Percentiles rank a stretch among this genome's conserved stretches.
These are phyloP conservation scores for Galeruca laticollis DNA, from an alignment of 2,888 invertebrate genomes.

Conservation along the genomic window DNA sequence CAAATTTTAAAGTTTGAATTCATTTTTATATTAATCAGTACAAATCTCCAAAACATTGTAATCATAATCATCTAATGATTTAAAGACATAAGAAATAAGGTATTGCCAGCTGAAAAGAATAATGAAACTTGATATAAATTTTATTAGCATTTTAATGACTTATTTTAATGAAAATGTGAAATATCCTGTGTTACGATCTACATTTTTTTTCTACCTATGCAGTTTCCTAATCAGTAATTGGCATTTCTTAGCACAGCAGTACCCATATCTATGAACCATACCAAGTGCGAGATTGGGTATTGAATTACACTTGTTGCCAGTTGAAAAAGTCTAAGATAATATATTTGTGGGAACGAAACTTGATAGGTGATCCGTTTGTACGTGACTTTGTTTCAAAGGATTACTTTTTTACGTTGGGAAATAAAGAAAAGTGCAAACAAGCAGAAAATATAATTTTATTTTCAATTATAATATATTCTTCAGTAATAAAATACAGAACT, in stretches of 20 bases:
- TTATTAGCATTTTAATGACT: no score
- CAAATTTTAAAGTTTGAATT: not conserved
- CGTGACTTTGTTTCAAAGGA: conserved; percentile 13
- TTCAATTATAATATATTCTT: conserved; percentile 1
- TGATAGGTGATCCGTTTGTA: conserved; percentile 10
- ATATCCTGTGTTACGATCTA: no score
- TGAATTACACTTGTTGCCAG: not conserved
- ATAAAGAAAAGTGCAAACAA: not conserved
- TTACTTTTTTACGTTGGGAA: conserved; percentile 2
- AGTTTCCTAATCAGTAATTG: not conserved
- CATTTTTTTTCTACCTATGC: not conserved
- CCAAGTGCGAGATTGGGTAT: not conserved
- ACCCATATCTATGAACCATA: no score
- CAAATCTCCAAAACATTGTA: not conserved
- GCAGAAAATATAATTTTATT: not conserved
- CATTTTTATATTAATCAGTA: not conserved
- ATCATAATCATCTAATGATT: no score
- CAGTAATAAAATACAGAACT: not conserved
- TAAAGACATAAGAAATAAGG: no score
- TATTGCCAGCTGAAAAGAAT: no score
- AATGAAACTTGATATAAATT: no score
- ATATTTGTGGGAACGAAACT: conserved; percentile 16
- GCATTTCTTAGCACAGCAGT: not conserved
- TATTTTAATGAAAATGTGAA: no score
- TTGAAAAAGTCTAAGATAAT: not conserved